phyloP scores from a whole-genome alignment of 2,113 vertebrate species.

The Pomatorhinus ruficollis region DNA sequence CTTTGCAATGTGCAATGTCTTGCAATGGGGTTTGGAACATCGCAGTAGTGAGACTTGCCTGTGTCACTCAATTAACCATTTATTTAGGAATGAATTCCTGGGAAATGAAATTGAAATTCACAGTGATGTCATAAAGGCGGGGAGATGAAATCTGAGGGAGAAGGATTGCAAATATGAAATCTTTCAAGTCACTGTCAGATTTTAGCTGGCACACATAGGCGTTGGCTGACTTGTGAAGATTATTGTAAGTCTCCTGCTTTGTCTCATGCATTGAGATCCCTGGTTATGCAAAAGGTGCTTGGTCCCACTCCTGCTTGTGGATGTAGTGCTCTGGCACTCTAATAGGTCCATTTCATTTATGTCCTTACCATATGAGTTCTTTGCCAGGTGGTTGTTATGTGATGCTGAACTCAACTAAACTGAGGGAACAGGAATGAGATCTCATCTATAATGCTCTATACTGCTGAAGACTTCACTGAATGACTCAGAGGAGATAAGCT shows the following conservation, averaged over 20 bases:
- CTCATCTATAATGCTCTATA: not conserved
- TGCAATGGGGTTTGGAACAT: not conserved
- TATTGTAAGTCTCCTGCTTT: not conserved
- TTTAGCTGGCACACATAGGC: not conserved
- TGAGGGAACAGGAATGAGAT: not conserved
- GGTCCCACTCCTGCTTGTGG: not conserved
- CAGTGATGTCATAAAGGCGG: not conserved
- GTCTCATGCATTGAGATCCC: not conserved
- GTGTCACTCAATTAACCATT: not conserved
- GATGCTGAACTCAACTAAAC: not conserved
- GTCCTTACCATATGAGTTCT: not conserved
- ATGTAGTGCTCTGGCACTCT: not conserved
- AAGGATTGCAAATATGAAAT: not conserved
- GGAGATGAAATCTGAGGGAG: not conserved
- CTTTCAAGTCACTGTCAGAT: not conserved
- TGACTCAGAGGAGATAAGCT: not conserved
- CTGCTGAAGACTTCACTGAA: not conserved
- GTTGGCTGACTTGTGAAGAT: not conserved
- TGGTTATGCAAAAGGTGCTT: not conserved
- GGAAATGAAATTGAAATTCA: not conserved
- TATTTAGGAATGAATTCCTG: not conserved
- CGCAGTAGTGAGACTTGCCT: not conserved
- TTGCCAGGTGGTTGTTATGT: not conserved
- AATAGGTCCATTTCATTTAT: not conserved
- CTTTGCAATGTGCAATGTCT: not conserved